Base-by-base conservation (phyloP, 37 sponge, comb jelly and placozoan species). In the Amphimedon queenslandica region DNA sequence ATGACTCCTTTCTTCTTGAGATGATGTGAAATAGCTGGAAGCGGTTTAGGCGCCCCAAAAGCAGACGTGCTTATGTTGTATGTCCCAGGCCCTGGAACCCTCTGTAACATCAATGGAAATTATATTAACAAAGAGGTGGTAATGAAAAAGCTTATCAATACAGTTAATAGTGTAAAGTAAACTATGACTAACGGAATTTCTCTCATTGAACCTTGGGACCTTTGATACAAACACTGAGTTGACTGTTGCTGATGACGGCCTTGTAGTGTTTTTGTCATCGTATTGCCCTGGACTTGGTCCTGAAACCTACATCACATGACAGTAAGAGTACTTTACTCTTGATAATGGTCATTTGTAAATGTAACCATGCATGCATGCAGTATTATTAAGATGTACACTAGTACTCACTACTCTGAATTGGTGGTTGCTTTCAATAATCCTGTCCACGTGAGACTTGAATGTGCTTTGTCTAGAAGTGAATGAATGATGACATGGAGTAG, bases 251-350 rank as follows among this genome's bases (percentile, higher is more conserved):
- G 69, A 24, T 18, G 53, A 18, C 10, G 57, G 38, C 43, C 31
- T 67, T 23, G 66, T 55, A n/a, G 20, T 53, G 37, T 57, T 40
- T 2, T 3, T n/a, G 16, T 57, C 4, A 0, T 92, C 89, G 78
- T 92, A 92, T 30, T 38, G 55, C 21, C 86, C 90, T 24, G 93
- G 93, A 18, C 85, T 81, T 56, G 93, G 93, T 3, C 85, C 89
- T 51, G 84, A 55, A 20, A 77, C 69, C 93, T 92, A 58, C 10
- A 64, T n/a, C 6, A 63, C 63, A 24, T 72, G 24, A 35, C 37
- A 13, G 13, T 47, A 13, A 18, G 8, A 47, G 13, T 47, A 13
- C 8, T 47, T 47, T 47, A 18, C 51, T 47, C 13, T 18, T 13
- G 8, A 47, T 47, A 47, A 13, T 8, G 51, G 13, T 18, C 13